Evolutionary conservation across 2,888 invertebrate genomes (phyloP), one percentile per base, ranked within the genome.

Genomic region (Serrognathus titanus): DNA sequence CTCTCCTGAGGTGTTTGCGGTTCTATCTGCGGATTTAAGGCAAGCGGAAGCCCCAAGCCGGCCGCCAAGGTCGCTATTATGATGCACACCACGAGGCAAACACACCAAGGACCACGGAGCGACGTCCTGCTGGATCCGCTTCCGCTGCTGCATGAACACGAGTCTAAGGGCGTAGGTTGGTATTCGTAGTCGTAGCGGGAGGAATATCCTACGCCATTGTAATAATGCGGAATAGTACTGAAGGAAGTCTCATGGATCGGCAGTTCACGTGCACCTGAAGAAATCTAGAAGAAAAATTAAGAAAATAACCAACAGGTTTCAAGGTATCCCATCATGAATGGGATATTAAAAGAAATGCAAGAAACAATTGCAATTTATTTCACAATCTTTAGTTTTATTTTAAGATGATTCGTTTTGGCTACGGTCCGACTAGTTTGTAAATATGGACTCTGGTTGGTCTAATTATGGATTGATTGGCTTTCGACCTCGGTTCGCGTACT

Each of bases 1-100:
- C 87, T 81, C 74, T 87, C 84, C 74, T 75, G 80, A 70, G 68
- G 75, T 8, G 75, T 75, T 48, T 70, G 70, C 39, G 71, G 71
- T 52, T 67, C 66, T 37, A 64, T 50, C 38, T 66, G 67, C 9
- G 71, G 69, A 60, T 69, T 68, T 61, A 76, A 67, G 66, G 74
- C 81, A 75, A 84, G 80, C n/a, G 84, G 84, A 63, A 84, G 76
- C 51, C 83, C 83, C 43, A 83, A 78, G 55, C 84, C 84, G 58
- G 83, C 82, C 60, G 82, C 82, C 55, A 85, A 78, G 55, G 82
- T 83, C 58, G 81, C 81, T 65, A 83, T 78, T 69, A 85, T 81
- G 57, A 83, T 81, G 63, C 83, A 80, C 58, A 83, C 82, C 54
- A 84, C 82, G 58, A 84, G 76, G 58, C 83, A 83, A 63, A 83